Evolutionary conservation across 2,888 invertebrate genomes (phyloP).

Genomic region (Elegia similella): DNA sequence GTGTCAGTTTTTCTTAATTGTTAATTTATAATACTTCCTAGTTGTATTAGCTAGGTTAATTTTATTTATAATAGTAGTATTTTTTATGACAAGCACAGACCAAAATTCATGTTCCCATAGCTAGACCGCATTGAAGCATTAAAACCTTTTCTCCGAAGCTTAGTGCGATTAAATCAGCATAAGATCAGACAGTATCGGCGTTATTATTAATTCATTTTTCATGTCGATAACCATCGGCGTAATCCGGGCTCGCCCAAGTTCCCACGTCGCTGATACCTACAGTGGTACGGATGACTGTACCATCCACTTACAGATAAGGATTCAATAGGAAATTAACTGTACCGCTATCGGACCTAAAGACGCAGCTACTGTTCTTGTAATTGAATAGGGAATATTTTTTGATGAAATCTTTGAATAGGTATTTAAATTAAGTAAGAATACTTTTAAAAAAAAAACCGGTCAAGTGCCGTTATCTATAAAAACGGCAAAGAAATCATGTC

Average conservation of each 20-base stretch:
- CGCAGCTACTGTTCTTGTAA: constrained; percentile 13
- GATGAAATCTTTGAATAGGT: background rate
- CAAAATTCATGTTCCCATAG: no score
- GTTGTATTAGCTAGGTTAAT: no score
- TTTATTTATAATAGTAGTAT: no score
- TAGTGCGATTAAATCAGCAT: constrained; percentile 43
- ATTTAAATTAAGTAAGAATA: background rate
- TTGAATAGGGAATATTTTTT: background rate
- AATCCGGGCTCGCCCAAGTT: constrained; percentile 67
- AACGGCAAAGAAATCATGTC: no score
- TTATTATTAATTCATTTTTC: constrained; percentile 73
- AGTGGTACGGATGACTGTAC: constrained; percentile 43
- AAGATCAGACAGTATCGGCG: constrained; percentile 57
- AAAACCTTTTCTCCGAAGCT: constrained; percentile 44
- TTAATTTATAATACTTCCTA: no score
- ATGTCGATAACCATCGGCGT: constrained; percentile 65
- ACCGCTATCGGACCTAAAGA: constrained; percentile 48
- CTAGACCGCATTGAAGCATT: constrained; percentile 17
- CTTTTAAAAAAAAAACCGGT: background rate
- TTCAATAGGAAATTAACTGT: constrained; percentile 72
- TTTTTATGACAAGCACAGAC: no score
- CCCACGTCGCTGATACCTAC: constrained; percentile 57
- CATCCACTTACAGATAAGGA: constrained; percentile 66
- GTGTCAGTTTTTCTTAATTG: no score
- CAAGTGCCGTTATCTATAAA: no score